Evolutionary conservation across 2,797 vertebrate species (phyloP), one percentile per base, ranked within the genome.

Genomic region (Capromys pilorides): DNA sequence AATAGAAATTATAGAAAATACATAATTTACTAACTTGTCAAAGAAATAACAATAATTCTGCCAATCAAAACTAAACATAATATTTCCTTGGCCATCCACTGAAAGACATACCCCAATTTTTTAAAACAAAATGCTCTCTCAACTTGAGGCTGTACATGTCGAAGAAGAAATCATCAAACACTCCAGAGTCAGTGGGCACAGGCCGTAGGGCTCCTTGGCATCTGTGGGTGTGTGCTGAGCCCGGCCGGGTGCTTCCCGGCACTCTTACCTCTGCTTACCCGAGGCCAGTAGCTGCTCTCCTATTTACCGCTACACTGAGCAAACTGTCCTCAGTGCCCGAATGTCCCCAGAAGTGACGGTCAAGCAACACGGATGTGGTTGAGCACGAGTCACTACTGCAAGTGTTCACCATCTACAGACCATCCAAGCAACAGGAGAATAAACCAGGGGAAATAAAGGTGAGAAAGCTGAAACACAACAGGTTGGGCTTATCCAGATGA

Each of bases 141-240:
- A 14, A 41, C 8, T 45, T 62, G 67, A 12, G 16, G 6, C 7
- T 39, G 0, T 14, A 41, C 3, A 9, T 33, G 45, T 3, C 3
- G 13, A 66, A 73, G 59, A 69, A 39, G 4, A n/a, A 41, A 2
- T 18, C 10, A 4, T 0, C 16, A n/a, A 2, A 13, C 39, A 54
- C 64, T 41, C 16, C 21, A 73, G 5, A 8, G n/a, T 12, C 4
- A 39, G 4, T 51, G 0, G 2, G 31, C 18, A 11, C 6, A n/a
- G 31, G 6, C 59, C 0, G 0, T 3, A 22, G 28, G 39, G 21
- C 0, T 1, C 12, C 28, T 6, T 0, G 2, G 28, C 66, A 33
- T 9, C 12, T 28, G 11, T 6, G 33, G 54, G 24, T 18, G 4
- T 22, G 9, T 36, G 28, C 18, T 18, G 69, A 19, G 51, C 36